Evolutionary conservation across 2,888 invertebrate species (phyloP).

Genomic region (Antheraea yamamai): DNA sequence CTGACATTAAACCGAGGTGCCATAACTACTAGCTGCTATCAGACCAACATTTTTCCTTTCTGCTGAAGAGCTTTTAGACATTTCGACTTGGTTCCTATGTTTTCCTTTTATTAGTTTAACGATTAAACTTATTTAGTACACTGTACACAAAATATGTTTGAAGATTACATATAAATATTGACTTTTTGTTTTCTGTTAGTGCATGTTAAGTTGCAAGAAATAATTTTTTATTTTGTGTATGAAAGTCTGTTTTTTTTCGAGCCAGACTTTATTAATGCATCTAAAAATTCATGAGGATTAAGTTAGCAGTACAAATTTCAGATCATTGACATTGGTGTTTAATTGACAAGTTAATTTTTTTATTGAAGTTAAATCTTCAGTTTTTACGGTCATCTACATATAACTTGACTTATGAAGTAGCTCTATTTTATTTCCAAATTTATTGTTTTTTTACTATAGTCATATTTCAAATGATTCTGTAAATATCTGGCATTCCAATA

Average conservation of each 20-base stretch:
- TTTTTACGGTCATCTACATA: neutral
- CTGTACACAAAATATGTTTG: too few relatives aligned
- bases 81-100: neutral
- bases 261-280: neutral
- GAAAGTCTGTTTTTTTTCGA: neutral
- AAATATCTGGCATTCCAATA: neutral
- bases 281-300: neutral
- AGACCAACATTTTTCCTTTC: constrained; percentile 24
- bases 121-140: neutral
- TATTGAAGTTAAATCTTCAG: too few relatives aligned
- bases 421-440: neutral
- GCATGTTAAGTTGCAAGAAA: neutral
- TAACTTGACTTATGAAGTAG: neutral
- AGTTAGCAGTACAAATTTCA: neutral
- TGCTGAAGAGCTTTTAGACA: neutral
- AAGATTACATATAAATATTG: neutral
- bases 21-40: constrained; percentile 22
- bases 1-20: constrained; percentile 46
- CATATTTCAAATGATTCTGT: neutral
- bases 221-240: neutral
- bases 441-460: neutral
- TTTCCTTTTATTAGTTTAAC: constrained; percentile 14
- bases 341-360: neutral
- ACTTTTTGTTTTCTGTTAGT: neutral
- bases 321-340: neutral